Evolutionary conservation across 2,888 invertebrate species (phyloP).

Genomic region (Opisthograptis luteolata): DNA sequence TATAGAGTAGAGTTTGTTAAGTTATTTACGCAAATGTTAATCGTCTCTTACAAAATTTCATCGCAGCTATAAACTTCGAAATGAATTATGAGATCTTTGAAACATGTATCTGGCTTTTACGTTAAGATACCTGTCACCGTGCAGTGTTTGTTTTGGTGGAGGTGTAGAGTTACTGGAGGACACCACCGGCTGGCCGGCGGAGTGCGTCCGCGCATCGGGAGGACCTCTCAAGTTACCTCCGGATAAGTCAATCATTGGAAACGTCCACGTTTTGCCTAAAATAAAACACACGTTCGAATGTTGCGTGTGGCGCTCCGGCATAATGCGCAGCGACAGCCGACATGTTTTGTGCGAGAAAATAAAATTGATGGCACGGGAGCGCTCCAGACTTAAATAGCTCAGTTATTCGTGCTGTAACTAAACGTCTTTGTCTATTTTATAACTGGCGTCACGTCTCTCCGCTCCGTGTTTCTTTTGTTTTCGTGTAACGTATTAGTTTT

Average conservation of each 20-base stretch:
- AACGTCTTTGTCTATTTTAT: conserved; percentile 82
- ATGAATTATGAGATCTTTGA: conserved; percentile 44
- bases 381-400: conserved; percentile 80
- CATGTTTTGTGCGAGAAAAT: conserved; percentile 84
- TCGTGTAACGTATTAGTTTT: conserved; percentile 75
- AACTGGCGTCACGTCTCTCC: conserved; percentile 68
- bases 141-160: conserved; percentile 56
- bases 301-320: conserved; percentile 78
- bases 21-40: too few relatives aligned
- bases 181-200: conserved; percentile 38
- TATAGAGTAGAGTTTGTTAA: too few relatives aligned
- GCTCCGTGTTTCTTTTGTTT: conserved; percentile 62
- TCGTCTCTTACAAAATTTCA: conserved; percentile 40
- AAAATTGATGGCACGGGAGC: conserved; percentile 80
- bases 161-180: conserved; percentile 63
- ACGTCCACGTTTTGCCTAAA: conserved; percentile 78
- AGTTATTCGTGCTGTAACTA: conserved; percentile 73
- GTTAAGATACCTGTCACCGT: conserved; percentile 69
- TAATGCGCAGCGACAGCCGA: conserved; percentile 82
- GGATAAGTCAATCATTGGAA: conserved; percentile 84
- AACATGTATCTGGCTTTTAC: conserved; percentile 54
- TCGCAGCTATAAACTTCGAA: conserved; percentile 32
- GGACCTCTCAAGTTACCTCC: conserved; percentile 82
- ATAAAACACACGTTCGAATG: conserved; percentile 78
- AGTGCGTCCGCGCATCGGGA: conserved; percentile 57